A percentile compares a stretch with the other conserved stretches of the same genome.
phyloP scores from a whole-genome alignment of 2,888 invertebrate species.

The Acronicta leporina region DNA sequence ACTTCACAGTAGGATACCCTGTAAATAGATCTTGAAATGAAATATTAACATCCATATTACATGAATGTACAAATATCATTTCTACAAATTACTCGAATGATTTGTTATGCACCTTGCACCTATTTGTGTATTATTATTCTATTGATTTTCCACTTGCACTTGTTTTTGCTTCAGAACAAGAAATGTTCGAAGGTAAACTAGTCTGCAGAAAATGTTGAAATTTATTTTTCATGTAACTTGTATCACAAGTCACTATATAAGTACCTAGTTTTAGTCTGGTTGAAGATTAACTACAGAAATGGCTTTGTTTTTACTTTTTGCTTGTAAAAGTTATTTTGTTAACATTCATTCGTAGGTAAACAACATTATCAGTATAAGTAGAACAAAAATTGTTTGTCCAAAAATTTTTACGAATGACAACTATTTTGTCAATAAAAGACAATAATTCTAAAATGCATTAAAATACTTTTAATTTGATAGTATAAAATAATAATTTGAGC shows the following conservation, averaged over 20 bases:
- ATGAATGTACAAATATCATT: slow-evolving; percentile 18
- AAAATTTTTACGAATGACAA: slow-evolving; percentile 4
- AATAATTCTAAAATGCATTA: slow-evolving; percentile 6
- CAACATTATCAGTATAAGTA: neutral
- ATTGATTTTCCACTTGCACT: slow-evolving; percentile 34
- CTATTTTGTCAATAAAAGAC: slow-evolving; percentile 12
- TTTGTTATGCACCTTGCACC: slow-evolving; percentile 17
- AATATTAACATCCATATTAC: slow-evolving; percentile 33
- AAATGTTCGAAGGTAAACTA: slow-evolving; percentile 37
- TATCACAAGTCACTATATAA: neutral
- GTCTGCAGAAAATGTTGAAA: slow-evolving; percentile 39
- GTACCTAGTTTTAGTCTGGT: slow-evolving; percentile 17
- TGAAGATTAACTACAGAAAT: slow-evolving; percentile 34
- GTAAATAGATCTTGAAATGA: slow-evolving; percentile 25
- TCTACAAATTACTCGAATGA: slow-evolving; percentile 22
- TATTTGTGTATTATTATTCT: slow-evolving; percentile 19
- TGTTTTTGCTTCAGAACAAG: slow-evolving; percentile 28
- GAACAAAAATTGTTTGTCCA: neutral
- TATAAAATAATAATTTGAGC: slow-evolving; percentile 15
- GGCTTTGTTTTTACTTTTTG: slow-evolving; percentile 15
- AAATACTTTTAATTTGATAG: slow-evolving; percentile 7
- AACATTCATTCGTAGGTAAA: neutral
- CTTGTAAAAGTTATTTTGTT: slow-evolving; percentile 14
- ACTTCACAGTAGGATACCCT: slow-evolving; percentile 26
- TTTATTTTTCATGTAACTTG: slow-evolving; percentile 46